A percentile compares a stretch with the other conserved stretches of the same genome.
Evolutionary conservation across 2,113 vertebrate genomes (phyloP).

Genomic region (Stigmatopora argus): DNA sequence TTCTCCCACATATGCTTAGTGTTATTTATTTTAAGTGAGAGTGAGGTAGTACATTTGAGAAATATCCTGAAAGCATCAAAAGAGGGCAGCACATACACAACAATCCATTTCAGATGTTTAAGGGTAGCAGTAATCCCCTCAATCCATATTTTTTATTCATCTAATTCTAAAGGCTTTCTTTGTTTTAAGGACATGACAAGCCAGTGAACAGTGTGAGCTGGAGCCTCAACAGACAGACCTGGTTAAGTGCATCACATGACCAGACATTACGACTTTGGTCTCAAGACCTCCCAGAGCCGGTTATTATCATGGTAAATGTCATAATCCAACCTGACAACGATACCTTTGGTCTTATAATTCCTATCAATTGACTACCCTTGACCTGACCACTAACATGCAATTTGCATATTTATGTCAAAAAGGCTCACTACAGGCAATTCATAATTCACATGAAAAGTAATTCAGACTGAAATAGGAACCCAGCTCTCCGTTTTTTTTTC

Average conservation of each 20-base stretch:
- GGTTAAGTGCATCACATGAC: constrained; percentile 79
- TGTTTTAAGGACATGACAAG: constrained; percentile 76
- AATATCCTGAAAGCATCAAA: constrained; percentile 25
- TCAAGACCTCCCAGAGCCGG: constrained; percentile 49
- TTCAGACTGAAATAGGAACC: neutral
- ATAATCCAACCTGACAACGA: neutral
- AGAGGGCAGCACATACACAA: constrained; percentile 61
- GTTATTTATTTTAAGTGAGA: constrained; percentile 16
- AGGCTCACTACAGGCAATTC: neutral
- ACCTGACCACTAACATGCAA: neutral
- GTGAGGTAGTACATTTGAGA: neutral
- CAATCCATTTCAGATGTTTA: constrained; percentile 31
- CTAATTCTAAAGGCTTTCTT: constrained; percentile 20
- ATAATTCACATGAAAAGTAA: neutral
- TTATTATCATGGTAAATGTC: constrained; percentile 74
- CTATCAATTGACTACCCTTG: neutral
- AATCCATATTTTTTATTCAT: constrained; percentile 16
- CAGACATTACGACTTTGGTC: constrained; percentile 77
- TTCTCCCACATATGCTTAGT: neutral
- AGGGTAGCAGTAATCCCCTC: constrained; percentile 11
- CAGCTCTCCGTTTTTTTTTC: neutral
- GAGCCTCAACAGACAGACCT: constrained; percentile 77
- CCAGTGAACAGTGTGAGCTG: constrained; percentile 76
- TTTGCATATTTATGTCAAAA: neutral
- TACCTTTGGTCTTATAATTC: neutral